These are phyloP conservation scores for Eriosoma lanigerum DNA, from an alignment of 1,140 invertebrate species.

Conservation along the genomic window DNA sequence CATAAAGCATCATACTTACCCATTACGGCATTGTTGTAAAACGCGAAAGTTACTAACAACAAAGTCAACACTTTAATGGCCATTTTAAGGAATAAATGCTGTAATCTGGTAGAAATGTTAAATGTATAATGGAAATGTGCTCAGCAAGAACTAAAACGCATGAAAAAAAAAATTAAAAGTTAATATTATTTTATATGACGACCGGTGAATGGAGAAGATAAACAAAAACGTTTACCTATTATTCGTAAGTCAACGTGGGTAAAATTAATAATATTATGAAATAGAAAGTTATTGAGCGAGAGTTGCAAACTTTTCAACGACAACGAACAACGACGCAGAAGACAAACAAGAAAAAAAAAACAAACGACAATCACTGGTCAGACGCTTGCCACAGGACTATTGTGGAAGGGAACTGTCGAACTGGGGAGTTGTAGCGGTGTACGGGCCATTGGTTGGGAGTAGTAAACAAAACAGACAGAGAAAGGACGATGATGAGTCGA, in stretches of 20 bases:
- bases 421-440: not conserved
- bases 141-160: not conserved
- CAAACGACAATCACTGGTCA: too few species aligned
- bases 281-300: too few species aligned
- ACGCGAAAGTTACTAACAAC: constrained; percentile 14
- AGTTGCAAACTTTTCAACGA: too few species aligned
- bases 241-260: not conserved
- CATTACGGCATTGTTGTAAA: constrained; percentile 3
- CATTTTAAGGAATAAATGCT: not conserved
- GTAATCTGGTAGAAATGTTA: too few species aligned
- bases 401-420: not conserved
- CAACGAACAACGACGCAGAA: too few species aligned
- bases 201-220: not conserved
- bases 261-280: not conserved
- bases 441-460: too few species aligned
- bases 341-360: not conserved
- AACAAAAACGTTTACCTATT: not conserved
- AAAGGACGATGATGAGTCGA: not conserved
- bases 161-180: too few species aligned
- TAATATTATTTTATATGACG: not conserved
- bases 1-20: not conserved
- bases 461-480: not conserved
- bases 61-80: constrained; percentile 13
- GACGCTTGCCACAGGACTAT: not conserved
- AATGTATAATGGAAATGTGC: too few species aligned